Evolutionary conservation across 2,888 invertebrate species (phyloP).

Genomic region (Drosophila macrospina): DNA sequence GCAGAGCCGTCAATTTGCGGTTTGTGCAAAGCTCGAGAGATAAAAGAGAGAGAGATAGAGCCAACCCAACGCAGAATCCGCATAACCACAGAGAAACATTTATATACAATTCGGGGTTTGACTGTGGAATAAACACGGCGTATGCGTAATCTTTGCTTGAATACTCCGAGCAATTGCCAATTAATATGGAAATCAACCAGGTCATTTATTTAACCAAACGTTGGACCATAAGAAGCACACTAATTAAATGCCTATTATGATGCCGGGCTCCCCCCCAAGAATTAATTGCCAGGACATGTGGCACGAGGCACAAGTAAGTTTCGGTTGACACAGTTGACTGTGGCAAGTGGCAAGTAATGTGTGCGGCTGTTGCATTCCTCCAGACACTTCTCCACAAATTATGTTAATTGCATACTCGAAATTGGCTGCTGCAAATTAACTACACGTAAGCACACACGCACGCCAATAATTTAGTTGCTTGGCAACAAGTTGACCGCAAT

Average conservation of each 20-base stretch:
- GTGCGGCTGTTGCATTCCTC: slow-evolving; percentile 6
- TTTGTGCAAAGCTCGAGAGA: not conserved
- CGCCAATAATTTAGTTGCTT: slow-evolving; percentile 22
- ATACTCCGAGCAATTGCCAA: slow-evolving; percentile 56
- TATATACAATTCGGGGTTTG: not conserved
- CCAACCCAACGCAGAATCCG: slow-evolving; percentile 17
- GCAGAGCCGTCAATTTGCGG: slow-evolving; percentile 47
- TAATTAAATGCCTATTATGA: slow-evolving; percentile 68
- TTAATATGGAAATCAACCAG: slow-evolving; percentile 75
- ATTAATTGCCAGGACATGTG: slow-evolving; percentile 62
- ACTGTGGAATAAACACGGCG: slow-evolving; percentile 25
- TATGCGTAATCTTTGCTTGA: slow-evolving; percentile 35
- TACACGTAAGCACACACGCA: slow-evolving; percentile 5
- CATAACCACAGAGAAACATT: slow-evolving; percentile 29
- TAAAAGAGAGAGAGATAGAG: not conserved
- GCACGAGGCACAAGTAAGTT: slow-evolving; percentile 8
- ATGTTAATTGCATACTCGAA: slow-evolving; percentile 47
- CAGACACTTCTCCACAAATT: slow-evolving; percentile 33
- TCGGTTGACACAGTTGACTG: not conserved
- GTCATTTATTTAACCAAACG: slow-evolving; percentile 43
- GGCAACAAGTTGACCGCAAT: slow-evolving; percentile 32
- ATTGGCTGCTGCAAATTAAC: slow-evolving; percentile 40
- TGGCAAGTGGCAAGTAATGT: slow-evolving; percentile 13
- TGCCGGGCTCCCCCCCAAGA: slow-evolving; percentile 10
- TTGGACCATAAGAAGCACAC: slow-evolving; percentile 19